Base-by-base conservation (phyloP, 2,797 vertebrate genomes). In the Dendrocincla fuliginosa region DNA sequence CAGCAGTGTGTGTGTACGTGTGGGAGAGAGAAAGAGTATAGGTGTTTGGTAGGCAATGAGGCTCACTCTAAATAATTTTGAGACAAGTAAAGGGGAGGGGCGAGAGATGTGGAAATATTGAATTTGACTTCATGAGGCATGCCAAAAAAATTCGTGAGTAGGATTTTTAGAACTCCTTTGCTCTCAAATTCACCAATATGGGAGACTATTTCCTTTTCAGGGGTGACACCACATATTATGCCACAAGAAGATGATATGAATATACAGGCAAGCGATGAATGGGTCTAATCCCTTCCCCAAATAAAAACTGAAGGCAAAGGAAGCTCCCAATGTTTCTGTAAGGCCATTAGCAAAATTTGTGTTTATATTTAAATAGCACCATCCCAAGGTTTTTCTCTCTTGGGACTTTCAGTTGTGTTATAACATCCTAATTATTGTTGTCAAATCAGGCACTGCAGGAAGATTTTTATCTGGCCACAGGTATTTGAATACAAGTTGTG, bases 291-390 rank as follows among this genome's bases (percentile, higher is more conserved):
- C 25, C 19, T 75, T 37, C 17, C 52, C 17, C 41, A 78, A 68
- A 89, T 68, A 78, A 87, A 95, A 89, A 23, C n/a, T 88, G 61
- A 81, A 44, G 27, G 49, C 22, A 82, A 79, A 50, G 60, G 84
- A 84, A 61, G 14, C 9, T 83, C 35, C 23, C 37, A 53, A 22
- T 71, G 49, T 64, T 89, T 75, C 64, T 87, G 33, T 12, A 70
- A 80, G 27, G 15, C 27, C 17, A 47, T 64, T 53, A 83, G 19
- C 37, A 89, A 84, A 93, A 90, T 67, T 63, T 87, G 15, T 33
- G 23, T 80, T 93, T 96, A 92, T 39, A 71, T 83, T 87, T 85
- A 93, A 90, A 85, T 73, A 92, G 13, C 25, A 80, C 12, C 25
- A 89, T 65, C 27, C 6, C 9, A 47, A 28, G 11, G 6, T 63